These are phyloP conservation scores for Rhaphigaster nebulosa DNA, from an alignment of 2,888 invertebrate species.

Conservation along the genomic window DNA sequence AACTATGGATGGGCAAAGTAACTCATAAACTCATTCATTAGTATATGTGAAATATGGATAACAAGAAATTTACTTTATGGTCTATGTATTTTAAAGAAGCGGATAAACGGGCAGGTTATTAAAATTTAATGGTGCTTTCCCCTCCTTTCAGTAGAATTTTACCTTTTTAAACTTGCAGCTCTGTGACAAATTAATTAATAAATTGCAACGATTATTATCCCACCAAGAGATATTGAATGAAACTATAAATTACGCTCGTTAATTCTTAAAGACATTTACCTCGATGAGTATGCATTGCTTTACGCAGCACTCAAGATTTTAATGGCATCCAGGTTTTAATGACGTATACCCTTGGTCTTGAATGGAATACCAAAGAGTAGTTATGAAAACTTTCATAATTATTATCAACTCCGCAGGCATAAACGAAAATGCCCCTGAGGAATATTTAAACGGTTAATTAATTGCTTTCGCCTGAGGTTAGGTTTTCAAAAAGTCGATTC, in stretches of 20 bases:
- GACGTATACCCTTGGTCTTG: not conserved
- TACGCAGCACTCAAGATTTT: conserved; percentile 30
- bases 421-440: not conserved
- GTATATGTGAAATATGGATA: not conserved
- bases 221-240: conserved; percentile 15
- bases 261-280: conserved; percentile 1
- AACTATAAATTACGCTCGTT: conserved; percentile 38
- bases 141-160: not conserved
- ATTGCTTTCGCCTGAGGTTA: not conserved
- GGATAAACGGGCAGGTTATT: not conserved
- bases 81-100: not conserved
- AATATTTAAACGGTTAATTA: not conserved
- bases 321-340: conserved; percentile 1
- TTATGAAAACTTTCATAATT: conserved; percentile 4
- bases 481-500: not conserved
- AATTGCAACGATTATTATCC: not conserved
- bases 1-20: not conserved
- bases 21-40: conserved; percentile 17
- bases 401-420: not conserved
- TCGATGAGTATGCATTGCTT: not conserved
- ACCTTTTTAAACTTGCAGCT: not conserved
- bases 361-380: conserved; percentile 22
- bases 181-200: conserved; percentile 21
- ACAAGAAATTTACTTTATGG: conserved; percentile 21
- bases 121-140: conserved; percentile 34